A percentile compares a stretch with the other conserved stretches of the same genome.
These are phyloP conservation scores for Drosophila seguyi DNA, from an alignment of 1,140 invertebrate species.

Conservation along the genomic window DNA sequence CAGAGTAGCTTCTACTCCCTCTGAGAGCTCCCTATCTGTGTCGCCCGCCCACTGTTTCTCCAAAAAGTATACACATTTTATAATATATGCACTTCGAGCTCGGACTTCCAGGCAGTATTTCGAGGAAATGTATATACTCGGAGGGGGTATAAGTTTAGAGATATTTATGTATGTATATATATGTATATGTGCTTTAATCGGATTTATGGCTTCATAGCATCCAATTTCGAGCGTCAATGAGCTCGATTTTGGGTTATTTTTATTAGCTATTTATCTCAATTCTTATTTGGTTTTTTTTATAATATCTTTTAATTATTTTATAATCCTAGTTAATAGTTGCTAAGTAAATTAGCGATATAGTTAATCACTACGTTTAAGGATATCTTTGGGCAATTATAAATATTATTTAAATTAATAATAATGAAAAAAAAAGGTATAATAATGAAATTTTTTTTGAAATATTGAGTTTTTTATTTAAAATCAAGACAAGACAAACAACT, in stretches of 20 bases:
- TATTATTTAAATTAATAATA: too few species aligned
- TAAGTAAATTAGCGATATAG: too few species aligned
- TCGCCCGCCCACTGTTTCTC: constrained; percentile 9
- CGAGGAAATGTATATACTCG: neutral
- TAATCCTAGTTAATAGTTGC: too few species aligned
- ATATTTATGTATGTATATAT: too few species aligned
- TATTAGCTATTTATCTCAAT: neutral
- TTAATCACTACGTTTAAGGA: neutral
- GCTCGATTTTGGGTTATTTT: constrained; percentile 26
- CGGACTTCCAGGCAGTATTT: constrained; percentile 8
- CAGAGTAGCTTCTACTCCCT: neutral
- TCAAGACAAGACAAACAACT: too few species aligned
- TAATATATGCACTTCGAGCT: constrained; percentile 52
- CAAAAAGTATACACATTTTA: constrained; percentile 59
- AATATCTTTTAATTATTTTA: neutral
- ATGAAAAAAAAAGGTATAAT: too few species aligned
- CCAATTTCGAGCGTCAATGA: constrained; percentile 3
- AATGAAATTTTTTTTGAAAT: too few species aligned
- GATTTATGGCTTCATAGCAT: constrained; percentile 9
- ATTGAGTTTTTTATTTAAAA: too few species aligned
- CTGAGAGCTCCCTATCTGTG: neutral
- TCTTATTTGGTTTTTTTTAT: neutral
- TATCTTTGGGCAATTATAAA: too few species aligned
- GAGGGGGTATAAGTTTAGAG: neutral
- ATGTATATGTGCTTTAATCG: constrained; percentile 12